phyloP scores from a whole-genome alignment of 2,888 invertebrate genomes.

The Drosophila buzzatii region DNA sequence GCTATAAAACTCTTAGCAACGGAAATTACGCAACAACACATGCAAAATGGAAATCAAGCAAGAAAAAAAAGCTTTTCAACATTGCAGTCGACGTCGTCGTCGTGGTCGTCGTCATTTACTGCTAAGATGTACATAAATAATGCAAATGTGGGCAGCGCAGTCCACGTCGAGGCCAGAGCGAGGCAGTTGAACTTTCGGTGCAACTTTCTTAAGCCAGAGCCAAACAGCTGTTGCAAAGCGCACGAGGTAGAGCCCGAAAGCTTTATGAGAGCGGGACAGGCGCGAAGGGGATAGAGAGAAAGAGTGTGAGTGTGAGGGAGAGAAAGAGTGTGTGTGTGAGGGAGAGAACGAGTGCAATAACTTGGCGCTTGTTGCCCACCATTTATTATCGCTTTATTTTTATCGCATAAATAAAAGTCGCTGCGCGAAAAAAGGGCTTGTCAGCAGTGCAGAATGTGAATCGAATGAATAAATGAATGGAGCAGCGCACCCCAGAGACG shows the following conservation, averaged over 20 bases:
- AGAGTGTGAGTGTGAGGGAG: neutral
- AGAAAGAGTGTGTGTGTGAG: too few relatives aligned
- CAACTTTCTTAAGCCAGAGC: slow-evolving; percentile 70
- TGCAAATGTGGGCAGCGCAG: slow-evolving; percentile 65
- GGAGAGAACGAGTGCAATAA: slow-evolving; percentile 71
- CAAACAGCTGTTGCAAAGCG: slow-evolving; percentile 68
- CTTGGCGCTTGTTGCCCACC: slow-evolving; percentile 69
- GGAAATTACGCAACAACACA: slow-evolving; percentile 79
- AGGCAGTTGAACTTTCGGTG: slow-evolving; percentile 78
- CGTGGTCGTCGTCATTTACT: slow-evolving; percentile 31
- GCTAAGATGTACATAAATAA: slow-evolving; percentile 68
- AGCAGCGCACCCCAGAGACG: neutral
- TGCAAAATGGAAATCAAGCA: slow-evolving; percentile 69
- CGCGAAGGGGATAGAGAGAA: neutral
- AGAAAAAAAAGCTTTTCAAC: slow-evolving; percentile 18
- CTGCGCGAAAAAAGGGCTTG: slow-evolving; percentile 75
- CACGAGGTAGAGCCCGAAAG: neutral
- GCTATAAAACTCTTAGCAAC: slow-evolving; percentile 46
- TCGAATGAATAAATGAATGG: slow-evolving; percentile 34
- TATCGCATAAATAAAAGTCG: slow-evolving; percentile 79
- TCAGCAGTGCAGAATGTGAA: slow-evolving; percentile 42
- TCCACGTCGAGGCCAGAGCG: slow-evolving; percentile 38
- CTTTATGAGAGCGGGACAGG: too few relatives aligned
- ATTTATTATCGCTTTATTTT: slow-evolving; percentile 79
- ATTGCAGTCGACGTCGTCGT: neutral